phyloP scores from a whole-genome alignment of 1,140 invertebrate genomes.

The Dysdera silvatica region DNA sequence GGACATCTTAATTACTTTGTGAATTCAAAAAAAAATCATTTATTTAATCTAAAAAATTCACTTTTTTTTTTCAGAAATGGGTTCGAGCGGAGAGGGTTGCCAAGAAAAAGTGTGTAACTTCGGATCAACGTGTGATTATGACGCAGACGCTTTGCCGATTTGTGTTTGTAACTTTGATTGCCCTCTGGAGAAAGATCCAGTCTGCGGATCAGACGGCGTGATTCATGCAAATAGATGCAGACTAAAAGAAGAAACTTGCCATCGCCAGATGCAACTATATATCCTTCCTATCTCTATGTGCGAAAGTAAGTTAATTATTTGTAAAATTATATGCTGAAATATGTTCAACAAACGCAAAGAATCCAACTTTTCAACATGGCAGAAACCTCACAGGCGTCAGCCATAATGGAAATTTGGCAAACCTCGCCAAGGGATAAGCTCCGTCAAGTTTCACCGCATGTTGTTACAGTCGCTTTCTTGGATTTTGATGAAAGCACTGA shows the following conservation, averaged over 20 bases:
- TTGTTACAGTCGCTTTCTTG: too few relatives aligned
- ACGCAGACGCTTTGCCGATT: constrained; percentile 12
- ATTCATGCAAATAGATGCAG: constrained; percentile 73
- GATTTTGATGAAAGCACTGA: too few relatives aligned
- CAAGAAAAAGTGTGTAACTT: constrained; percentile 31
- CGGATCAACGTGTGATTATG: constrained; percentile 30
- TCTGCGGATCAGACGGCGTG: constrained; percentile 57
- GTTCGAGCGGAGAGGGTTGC: constrained; percentile 22
- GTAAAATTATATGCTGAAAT: too few relatives aligned
- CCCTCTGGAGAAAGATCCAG: constrained; percentile 10
- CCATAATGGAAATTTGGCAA: too few relatives aligned
- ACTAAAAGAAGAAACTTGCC: constrained; percentile 78
- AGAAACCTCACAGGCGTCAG: too few relatives aligned
- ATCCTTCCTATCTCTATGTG: constrained; percentile 62
- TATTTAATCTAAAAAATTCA: too few relatives aligned
- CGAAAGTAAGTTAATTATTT: constrained; percentile 73
- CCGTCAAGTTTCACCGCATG: too few relatives aligned
- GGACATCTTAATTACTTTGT: too few relatives aligned
- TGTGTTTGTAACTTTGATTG: constrained; percentile 32
- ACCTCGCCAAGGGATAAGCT: too few relatives aligned
- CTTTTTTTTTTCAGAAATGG: constrained; percentile 14
- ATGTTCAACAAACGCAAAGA: too few relatives aligned
- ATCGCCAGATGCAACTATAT: constrained; percentile 68
- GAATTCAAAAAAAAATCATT: too few relatives aligned
- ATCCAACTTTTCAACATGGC: too few relatives aligned